These are phyloP conservation scores for Otocyon megalotis DNA, from an alignment of 2,113 vertebrate species.

Conservation along the genomic window DNA sequence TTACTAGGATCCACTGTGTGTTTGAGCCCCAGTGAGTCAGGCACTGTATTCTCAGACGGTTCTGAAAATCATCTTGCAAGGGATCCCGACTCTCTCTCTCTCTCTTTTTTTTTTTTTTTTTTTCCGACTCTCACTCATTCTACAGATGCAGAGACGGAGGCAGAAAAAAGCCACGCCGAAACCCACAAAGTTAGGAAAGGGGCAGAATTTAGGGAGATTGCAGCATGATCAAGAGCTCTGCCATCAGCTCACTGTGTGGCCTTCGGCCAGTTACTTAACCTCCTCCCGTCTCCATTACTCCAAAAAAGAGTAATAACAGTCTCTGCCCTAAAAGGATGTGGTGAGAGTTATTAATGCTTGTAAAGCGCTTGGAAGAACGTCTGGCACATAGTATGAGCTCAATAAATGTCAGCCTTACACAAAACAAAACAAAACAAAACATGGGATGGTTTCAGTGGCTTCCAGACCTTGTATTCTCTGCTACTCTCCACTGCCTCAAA, in stretches of 20 bases:
- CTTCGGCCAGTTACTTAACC: neutral
- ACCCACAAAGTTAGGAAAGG: neutral
- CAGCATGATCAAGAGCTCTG: neutral
- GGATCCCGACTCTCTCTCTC: neutral
- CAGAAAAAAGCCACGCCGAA: neutral
- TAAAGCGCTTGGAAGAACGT: neutral
- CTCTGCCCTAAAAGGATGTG: neutral
- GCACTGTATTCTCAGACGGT: neutral
- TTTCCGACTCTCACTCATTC: neutral
- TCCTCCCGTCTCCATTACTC: neutral
- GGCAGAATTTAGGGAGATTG: neutral
- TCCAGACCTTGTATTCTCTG: neutral
- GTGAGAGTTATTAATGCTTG: neutral
- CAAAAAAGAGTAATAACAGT: neutral
- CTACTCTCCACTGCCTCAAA: neutral
- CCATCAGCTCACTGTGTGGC: neutral
- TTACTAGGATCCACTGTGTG: neutral
- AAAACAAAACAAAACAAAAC: neutral
- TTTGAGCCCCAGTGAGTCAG: neutral
- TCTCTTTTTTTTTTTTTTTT: no score
- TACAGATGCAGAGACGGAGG: neutral
- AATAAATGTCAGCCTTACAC: constrained; percentile 52
- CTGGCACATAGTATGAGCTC: neutral
- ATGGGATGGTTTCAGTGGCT: neutral
- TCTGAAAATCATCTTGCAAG: neutral